phyloP scores from a whole-genome alignment of 2,113 vertebrate genomes.

The Passerina amoena region DNA sequence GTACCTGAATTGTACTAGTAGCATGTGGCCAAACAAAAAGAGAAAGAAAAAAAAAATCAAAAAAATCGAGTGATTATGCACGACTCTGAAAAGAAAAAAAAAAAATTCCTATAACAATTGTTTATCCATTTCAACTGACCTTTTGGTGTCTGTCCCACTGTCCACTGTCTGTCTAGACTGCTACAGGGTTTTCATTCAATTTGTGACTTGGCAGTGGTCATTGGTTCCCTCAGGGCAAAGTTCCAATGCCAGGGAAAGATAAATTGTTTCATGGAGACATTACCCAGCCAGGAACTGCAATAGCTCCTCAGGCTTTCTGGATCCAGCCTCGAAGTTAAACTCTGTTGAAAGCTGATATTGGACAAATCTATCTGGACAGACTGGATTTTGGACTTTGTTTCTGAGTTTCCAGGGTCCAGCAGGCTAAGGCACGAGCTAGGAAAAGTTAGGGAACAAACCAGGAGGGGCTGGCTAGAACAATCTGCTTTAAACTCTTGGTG shows the following conservation, averaged over 20 bases:
- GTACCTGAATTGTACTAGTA: slow-evolving; percentile 80
- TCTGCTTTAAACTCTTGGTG: not conserved
- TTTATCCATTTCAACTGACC: slow-evolving; percentile 65
- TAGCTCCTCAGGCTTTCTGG: slow-evolving; percentile 34
- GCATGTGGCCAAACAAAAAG: slow-evolving; percentile 91
- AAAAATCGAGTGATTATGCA: slow-evolving; percentile 28
- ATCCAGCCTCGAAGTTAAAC: slow-evolving; percentile 20
- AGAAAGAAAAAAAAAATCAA: slow-evolving; percentile 29
- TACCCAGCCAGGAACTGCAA: slow-evolving; percentile 31
- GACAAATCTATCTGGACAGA: slow-evolving; percentile 28
- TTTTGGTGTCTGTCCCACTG: slow-evolving; percentile 76
- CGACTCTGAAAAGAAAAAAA: slow-evolving; percentile 22
- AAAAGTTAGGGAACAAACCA: not conserved
- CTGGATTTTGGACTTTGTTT: slow-evolving; percentile 8
- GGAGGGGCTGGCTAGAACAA: not conserved
- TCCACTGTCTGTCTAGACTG: slow-evolving; percentile 76
- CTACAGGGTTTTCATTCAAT: slow-evolving; percentile 21
- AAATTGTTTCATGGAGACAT: not conserved
- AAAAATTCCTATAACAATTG: slow-evolving; percentile 18
- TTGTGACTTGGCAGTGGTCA: slow-evolving; percentile 45
- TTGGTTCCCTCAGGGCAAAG: slow-evolving; percentile 54
- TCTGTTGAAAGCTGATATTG: slow-evolving; percentile 16
- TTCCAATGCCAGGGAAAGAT: slow-evolving; percentile 43
- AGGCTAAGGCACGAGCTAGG: not conserved
- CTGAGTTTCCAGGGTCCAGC: not conserved